Percentiles rank a stretch among this genome's conserved stretches.
Evolutionary conservation across 1,140 invertebrate species (phyloP).

Genomic region (Caenorhabditis remanei): DNA sequence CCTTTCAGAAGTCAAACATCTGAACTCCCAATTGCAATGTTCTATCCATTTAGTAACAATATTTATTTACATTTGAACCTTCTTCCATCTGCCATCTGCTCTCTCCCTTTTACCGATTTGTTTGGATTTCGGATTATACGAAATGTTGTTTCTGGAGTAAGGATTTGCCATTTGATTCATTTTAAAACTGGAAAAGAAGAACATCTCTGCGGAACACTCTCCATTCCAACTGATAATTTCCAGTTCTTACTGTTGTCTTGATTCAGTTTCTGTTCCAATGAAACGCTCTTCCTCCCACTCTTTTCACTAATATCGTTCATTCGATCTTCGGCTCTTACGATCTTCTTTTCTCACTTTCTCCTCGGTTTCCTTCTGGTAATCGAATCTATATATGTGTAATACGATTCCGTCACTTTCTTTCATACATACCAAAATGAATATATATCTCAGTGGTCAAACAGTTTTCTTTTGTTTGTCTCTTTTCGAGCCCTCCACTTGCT

Average conservation of each 20-base stretch:
- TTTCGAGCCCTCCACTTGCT: conserved; percentile 26
- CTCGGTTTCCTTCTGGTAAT: conserved; percentile 4
- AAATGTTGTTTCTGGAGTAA: conserved; percentile 7
- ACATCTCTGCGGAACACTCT: not conserved
- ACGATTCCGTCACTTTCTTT: conserved; percentile 28
- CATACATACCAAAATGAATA: conserved; percentile 50
- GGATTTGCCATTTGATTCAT: not conserved
- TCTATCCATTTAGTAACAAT: conserved; percentile 14
- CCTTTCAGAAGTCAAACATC: too few relatives aligned
- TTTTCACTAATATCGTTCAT: conserved; percentile 8
- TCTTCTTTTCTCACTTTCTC: conserved; percentile 1
- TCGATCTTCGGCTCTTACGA: conserved; percentile 48
- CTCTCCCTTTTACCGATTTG: conserved; percentile 23
- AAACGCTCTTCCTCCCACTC: not conserved
- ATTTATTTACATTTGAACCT: conserved; percentile 47
- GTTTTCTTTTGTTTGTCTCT: conserved; percentile 14
- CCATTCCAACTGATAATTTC: too few relatives aligned
- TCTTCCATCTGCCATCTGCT: conserved; percentile 27
- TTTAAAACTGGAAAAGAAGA: not conserved
- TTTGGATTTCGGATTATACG: conserved; percentile 52
- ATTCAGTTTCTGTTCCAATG: not conserved
- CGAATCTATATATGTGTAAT: conserved; percentile 50
- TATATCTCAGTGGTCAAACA: conserved; percentile 39
- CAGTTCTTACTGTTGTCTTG: not conserved
- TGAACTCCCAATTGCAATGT: too few relatives aligned